Base-by-base conservation (phyloP, 2,888 invertebrate species). In the Escarpia spicata region DNA sequence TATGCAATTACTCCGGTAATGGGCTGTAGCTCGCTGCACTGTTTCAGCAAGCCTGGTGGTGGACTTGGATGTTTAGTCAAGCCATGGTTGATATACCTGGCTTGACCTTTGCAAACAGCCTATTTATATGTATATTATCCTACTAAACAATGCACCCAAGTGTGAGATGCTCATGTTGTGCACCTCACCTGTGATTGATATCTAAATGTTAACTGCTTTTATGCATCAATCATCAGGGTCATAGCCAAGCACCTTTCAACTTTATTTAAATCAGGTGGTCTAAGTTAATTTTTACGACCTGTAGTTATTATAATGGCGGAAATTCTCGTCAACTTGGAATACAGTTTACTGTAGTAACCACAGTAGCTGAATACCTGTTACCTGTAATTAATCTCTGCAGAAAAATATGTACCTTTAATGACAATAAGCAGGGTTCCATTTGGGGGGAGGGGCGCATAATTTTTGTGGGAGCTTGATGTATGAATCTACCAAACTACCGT, bases 121-220 rank as follows among this genome's bases (percentile, higher is more conserved):
- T n/a, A 75, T 75, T 75, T 75, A 26, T 75, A 75, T 75, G 75
- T 75, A 75, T 75, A 75, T 75, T 75, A 75, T 15, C n/a, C 75
- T 75, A 75, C 75, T 75, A 75, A 75, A 75, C 75, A 26, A 75
- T 26, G 26, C 75, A 75, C 26, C 9, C 75, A 75, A 26, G 75
- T 75, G 75, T 26, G 75, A 75, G 26, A 26, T 26, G 75, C 75
- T 26, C 75, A 75, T 75, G 75, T 75, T 6, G 26, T 26, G 4
- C 26, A 26, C 26, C 19, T n/a, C 75, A 26, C 26, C 19, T 75
- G 19, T 75, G 75, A 75, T 19, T 75, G 75, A 75, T 26, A 75
- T 26, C n/a, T n/a, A 6, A 75, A n/a, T 75, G 52, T 4, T 26
- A 75, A 75, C 75, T n/a, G 75, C 19, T 75, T 75, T 75, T 75